Evolutionary conservation across 2,888 invertebrate genomes (phyloP).

Genomic region (Lycocerus yunnanus): DNA sequence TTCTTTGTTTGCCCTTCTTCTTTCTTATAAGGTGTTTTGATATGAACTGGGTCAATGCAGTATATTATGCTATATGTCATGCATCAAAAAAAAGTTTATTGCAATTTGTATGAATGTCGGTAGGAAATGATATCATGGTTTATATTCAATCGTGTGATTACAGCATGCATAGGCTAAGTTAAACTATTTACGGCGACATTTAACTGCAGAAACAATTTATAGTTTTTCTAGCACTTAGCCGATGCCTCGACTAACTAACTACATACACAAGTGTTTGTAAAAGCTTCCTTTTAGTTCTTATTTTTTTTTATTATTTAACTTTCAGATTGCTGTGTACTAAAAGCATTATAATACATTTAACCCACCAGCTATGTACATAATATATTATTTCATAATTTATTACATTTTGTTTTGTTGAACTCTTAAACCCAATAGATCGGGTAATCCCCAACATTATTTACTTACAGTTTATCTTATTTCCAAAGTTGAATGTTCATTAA

Average conservation of each 20-base stretch:
- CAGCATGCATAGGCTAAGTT: neutral
- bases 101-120: neutral
- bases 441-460: neutral
- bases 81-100: neutral
- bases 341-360: neutral
- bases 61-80: neutral
- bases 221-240: neutral
- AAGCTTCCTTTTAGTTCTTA: neutral
- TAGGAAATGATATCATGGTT: conserved; percentile 17
- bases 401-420: neutral
- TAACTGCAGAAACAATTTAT: neutral
- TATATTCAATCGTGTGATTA: conserved; percentile 4
- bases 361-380: neutral
- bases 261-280: neutral
- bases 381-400: neutral
- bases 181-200: neutral
- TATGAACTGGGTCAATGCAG: neutral
- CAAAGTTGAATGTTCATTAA: neutral
- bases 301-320: neutral
- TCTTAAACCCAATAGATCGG: neutral
- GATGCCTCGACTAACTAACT: neutral
- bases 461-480: neutral
- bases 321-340: neutral
- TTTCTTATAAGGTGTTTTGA: neutral
- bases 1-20: neutral